Percentiles rank a stretch among this genome's conserved stretches.
Conservation (phyloP, 2,113 vertebrate genomes). For the Acanthisitta chloris region DNA sequence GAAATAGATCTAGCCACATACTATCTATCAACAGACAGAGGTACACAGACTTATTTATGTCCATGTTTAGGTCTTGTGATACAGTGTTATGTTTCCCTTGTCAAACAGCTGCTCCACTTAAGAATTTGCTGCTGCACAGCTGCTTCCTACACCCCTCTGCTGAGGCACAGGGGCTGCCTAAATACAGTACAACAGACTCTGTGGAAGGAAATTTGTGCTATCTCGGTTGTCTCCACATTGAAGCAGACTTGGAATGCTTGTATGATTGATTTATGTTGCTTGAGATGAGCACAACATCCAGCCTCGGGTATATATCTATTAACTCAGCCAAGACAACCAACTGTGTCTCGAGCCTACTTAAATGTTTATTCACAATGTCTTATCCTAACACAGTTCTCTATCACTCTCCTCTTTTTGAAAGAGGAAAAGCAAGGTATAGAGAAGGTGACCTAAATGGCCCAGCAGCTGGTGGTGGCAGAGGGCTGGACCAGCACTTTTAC, state of each 20-base stretch:
- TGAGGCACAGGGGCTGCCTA: not conserved
- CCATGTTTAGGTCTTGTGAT: not conserved
- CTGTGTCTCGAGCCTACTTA: not conserved
- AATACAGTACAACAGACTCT: not conserved
- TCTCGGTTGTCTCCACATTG: not conserved
- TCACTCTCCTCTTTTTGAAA: not conserved
- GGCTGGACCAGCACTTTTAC: not conserved
- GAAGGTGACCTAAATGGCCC: not conserved
- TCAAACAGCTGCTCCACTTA: not conserved
- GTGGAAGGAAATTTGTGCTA: not conserved
- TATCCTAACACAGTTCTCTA: not conserved
- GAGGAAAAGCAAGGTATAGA: not conserved
- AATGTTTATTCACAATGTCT: not conserved
- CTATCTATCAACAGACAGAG: not conserved
- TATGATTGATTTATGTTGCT: not conserved
- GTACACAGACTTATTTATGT: not conserved
- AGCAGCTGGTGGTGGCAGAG: not conserved
- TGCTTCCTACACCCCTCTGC: conserved; percentile 2
- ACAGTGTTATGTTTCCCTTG: not conserved
- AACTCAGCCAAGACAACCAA: not conserved
- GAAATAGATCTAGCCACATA: not conserved
- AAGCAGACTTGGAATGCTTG: not conserved
- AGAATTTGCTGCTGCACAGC: conserved; percentile 37
- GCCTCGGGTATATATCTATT: accelerated
- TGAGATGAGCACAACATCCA: not conserved